phyloP scores from a whole-genome alignment of 2,797 vertebrate genomes.

The Emydoidea blandingii region DNA sequence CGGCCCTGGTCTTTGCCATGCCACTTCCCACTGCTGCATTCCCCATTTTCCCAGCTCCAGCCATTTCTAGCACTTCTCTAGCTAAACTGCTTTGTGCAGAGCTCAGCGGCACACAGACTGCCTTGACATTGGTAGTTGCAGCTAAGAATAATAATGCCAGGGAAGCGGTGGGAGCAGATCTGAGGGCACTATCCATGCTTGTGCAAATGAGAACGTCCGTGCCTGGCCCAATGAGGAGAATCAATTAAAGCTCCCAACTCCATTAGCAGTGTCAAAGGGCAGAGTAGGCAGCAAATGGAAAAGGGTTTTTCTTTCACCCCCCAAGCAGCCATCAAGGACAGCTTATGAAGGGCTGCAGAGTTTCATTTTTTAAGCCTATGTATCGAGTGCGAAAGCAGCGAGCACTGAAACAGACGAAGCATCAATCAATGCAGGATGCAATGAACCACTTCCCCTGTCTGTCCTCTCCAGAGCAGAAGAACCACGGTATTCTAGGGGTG shows the following conservation, averaged over 20 bases:
- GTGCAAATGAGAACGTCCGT: background rate
- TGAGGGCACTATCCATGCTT: background rate
- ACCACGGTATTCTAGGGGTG: background rate
- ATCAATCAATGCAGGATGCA: background rate
- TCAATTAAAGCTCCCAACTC: background rate
- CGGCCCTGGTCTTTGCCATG: too few relatives aligned
- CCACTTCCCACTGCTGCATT: background rate
- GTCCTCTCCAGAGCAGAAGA: background rate
- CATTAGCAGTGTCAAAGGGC: background rate
- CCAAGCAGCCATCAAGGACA: background rate
- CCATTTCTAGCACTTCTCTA: background rate
- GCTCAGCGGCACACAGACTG: background rate
- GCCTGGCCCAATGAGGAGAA: background rate
- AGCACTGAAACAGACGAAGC: background rate
- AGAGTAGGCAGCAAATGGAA: background rate
- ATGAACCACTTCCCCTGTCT: background rate
- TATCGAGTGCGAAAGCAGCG: fast-evolving
- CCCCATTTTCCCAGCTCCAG: fast-evolving
- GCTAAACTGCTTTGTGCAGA: background rate
- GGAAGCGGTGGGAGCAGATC: background rate
- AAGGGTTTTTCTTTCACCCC: background rate
- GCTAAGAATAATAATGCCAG: background rate
- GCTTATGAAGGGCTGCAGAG: background rate
- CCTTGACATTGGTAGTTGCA: background rate
- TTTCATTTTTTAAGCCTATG: background rate